Evolutionary conservation across 1,140 invertebrate genomes (phyloP).

Genomic region (Anastrepha obliqua): DNA sequence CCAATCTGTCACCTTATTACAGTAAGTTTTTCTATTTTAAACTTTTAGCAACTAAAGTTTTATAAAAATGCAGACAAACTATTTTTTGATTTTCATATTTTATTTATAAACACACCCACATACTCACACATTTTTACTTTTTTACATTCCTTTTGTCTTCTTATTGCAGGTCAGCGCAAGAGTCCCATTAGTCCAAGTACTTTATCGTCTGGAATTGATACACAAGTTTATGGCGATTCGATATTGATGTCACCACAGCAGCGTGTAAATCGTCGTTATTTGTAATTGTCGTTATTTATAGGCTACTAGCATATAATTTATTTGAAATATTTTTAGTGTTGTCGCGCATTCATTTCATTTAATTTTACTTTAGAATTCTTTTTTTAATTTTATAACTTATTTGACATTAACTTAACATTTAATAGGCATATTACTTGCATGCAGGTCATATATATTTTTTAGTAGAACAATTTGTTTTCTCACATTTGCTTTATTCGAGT

Average conservation of each 20-base stretch:
- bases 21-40: slow-evolving; percentile 53
- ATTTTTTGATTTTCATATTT: neutral
- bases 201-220: slow-evolving; percentile 60
- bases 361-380: neutral
- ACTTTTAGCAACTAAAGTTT: neutral
- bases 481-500: too few relatives aligned
- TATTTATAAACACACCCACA: neutral
- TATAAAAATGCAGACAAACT: neutral
- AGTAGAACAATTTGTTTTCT: too few relatives aligned
- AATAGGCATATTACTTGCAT: too few relatives aligned
- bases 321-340: slow-evolving; percentile 8
- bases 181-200: slow-evolving; percentile 32
- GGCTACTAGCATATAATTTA: slow-evolving; percentile 50
- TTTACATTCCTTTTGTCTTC: slow-evolving; percentile 42
- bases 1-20: slow-evolving; percentile 49
- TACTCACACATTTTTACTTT: slow-evolving; percentile 14
- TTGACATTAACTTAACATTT: neutral
- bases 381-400: neutral
- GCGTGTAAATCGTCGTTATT: slow-evolving; percentile 59
- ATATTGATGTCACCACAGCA: slow-evolving; percentile 59
- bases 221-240: slow-evolving; percentile 61
- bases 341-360: neutral
- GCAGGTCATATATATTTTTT: too few relatives aligned
- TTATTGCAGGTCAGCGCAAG: slow-evolving; percentile 53
- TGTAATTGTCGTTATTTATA: slow-evolving; percentile 60